Evolutionary conservation across 1,140 invertebrate species (phyloP).

Genomic region (Cydia splendana): DNA sequence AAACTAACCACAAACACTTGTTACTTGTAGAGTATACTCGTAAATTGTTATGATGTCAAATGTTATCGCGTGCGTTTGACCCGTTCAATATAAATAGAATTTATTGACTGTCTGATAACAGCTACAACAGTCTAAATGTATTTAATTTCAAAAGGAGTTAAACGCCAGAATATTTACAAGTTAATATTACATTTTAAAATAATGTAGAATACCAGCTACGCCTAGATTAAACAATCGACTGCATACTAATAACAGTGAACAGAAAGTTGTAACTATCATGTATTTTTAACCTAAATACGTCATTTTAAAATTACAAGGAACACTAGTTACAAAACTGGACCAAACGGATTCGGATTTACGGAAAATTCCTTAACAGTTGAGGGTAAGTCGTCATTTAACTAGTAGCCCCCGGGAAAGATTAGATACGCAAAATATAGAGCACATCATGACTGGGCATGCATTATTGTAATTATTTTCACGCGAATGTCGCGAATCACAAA

Average conservation of each 20-base stretch:
- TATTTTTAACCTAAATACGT: background rate
- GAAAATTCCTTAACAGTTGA: conserved; percentile 8
- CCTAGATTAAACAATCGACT: conserved; percentile 9
- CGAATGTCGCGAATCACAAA: too few species aligned
- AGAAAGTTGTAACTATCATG: background rate
- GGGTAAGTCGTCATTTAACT: background rate
- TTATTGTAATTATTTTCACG: too few species aligned
- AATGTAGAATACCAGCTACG: background rate
- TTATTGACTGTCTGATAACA: conserved; percentile 27
- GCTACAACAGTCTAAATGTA: background rate
- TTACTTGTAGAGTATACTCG: background rate
- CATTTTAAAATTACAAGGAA: background rate
- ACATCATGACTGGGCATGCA: background rate
- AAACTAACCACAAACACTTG: conserved; percentile 17
- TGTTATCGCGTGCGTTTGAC: conserved; percentile 26
- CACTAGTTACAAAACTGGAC: background rate
- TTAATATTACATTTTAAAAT: background rate
- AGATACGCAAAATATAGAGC: background rate
- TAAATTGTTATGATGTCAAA: conserved; percentile 15
- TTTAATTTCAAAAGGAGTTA: background rate
- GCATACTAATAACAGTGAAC: background rate
- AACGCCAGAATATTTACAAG: background rate
- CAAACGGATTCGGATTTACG: conserved; percentile 3
- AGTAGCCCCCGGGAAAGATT: background rate
- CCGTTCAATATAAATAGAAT: conserved; percentile 25